Evolutionary conservation across 2,888 invertebrate genomes (phyloP), one percentile per base, ranked within the genome.

Genomic region (Oscheius sp.): DNA sequence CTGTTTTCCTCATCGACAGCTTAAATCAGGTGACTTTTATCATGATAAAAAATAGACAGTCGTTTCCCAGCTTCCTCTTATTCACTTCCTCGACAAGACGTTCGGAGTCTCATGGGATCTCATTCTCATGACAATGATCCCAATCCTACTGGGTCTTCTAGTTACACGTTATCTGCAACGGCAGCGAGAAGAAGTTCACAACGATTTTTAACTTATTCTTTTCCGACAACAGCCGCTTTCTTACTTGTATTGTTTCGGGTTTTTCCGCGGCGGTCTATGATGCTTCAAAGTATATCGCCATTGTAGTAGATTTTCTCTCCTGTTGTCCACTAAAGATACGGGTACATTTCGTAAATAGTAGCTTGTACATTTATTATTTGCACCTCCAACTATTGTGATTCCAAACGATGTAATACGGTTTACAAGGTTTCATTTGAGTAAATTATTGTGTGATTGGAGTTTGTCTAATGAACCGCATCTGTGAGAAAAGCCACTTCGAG

Each of bases 1-100:
- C 95, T 37, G 90, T 94, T 70, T 94, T 94, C 82, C 92, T 93
- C 78, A 82, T 94, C 9, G 85, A 86, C 33, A 76, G 79, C 42
- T 51, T 87, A 32, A 81, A 80, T 70, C 68, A 79, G 70, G 75
- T 76, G 62, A 35, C 35, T 33, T 47, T 58, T 57, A 5, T 21
- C 11, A 33, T 57, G 21, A 21, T 21, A 21, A 21, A 21, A 21
- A 21, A 21, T 21, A 21, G 21, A 70, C 1, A 57, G 3, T 4
- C 13, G 10, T 74, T 68, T 58, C 50, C 35, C 73, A 70, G 73
- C 73, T 73, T 29, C 79, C 80, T 9, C 50, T 82, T 2, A 51
- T 82, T 60, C 50, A 55, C 10, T 77, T 75, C 53, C 11, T 80
- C n/a, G 82, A 82, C 33, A 48, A 71, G 33, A 53, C 66, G 1